A percentile compares a stretch with the other conserved stretches of the same genome.
Evolutionary conservation across 2,888 invertebrate genomes (phyloP).

Genomic region (Carcina quercana): DNA sequence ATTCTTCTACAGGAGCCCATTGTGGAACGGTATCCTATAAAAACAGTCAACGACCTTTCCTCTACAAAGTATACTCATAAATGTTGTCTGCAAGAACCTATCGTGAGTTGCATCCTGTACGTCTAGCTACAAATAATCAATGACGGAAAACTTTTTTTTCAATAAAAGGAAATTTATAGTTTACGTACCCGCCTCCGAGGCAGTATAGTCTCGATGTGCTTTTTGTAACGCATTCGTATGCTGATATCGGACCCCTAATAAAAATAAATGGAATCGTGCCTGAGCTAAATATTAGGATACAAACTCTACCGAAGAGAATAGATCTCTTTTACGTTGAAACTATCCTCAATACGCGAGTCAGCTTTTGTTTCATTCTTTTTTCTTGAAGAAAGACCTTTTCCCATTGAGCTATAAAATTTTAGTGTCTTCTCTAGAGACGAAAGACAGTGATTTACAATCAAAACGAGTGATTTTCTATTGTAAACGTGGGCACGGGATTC

Average conservation of each 20-base stretch:
- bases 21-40: no score
- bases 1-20: no score
- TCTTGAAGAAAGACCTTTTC: background rate
- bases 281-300: constrained; percentile 58
- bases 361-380: constrained; percentile 4
- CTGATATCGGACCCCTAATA: constrained; percentile 53
- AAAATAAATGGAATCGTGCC: constrained; percentile 52
- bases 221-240: constrained; percentile 52
- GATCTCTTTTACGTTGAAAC: constrained; percentile 19
- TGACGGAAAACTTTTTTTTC: constrained; percentile 23
- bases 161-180: constrained; percentile 34
- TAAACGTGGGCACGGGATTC: no score
- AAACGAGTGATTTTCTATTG: no score
- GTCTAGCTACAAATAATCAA: no score
- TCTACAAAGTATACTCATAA: no score
- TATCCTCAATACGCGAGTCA: background rate
- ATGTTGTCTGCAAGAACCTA: background rate
- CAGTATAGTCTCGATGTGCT: constrained; percentile 34
- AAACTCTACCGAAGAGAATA: constrained; percentile 34
- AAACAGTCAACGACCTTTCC: no score
- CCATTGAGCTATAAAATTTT: background rate
- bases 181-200: constrained; percentile 23
- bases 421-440: background rate
- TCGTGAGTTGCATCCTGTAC: constrained; percentile 4
- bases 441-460: no score